A percentile compares a stretch with the other conserved stretches of the same genome.
phyloP scores from a whole-genome alignment of 2,888 invertebrate genomes.

The Xanthorhoe spadicearia region DNA sequence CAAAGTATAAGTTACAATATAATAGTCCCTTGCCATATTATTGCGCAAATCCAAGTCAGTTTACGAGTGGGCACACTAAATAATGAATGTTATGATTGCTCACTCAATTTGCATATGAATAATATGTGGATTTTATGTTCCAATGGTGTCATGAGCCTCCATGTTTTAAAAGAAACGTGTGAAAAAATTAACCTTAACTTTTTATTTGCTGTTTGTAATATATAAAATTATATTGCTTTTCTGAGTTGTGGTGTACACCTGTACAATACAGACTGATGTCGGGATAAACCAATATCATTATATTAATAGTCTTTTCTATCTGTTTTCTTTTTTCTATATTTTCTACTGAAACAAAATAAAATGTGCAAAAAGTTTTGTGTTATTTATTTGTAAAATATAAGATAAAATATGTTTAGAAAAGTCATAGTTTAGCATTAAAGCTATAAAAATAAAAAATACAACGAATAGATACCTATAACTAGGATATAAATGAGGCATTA shows the following conservation, averaged over 20 bases:
- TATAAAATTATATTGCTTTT: not conserved
- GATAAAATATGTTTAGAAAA: too few species aligned
- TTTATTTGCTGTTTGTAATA: not conserved
- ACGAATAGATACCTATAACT: too few species aligned
- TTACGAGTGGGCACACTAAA: conserved; percentile 62
- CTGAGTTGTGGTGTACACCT: not conserved
- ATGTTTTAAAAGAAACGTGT: conserved; percentile 62
- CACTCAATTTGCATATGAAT: conserved; percentile 75
- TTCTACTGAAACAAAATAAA: too few species aligned
- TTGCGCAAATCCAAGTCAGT: conserved; percentile 47
- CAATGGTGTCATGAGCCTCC: conserved; percentile 68
- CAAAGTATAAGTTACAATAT: not conserved
- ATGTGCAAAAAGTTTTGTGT: too few species aligned
- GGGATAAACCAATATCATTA: not conserved
- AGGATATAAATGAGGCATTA: too few species aligned
- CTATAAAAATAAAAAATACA: too few species aligned
- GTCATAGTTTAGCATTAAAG: too few species aligned
- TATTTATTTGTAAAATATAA: too few species aligned
- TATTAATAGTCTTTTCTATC: too few species aligned
- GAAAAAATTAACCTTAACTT: conserved; percentile 41
- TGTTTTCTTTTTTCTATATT: too few species aligned
- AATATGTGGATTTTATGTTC: conserved; percentile 71
- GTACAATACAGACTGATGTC: not conserved
- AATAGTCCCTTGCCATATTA: conserved; percentile 46
- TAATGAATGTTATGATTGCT: conserved; percentile 74